Evolutionary conservation across 2,888 invertebrate genomes (phyloP).

Genomic region (Nomada goodeniana): DNA sequence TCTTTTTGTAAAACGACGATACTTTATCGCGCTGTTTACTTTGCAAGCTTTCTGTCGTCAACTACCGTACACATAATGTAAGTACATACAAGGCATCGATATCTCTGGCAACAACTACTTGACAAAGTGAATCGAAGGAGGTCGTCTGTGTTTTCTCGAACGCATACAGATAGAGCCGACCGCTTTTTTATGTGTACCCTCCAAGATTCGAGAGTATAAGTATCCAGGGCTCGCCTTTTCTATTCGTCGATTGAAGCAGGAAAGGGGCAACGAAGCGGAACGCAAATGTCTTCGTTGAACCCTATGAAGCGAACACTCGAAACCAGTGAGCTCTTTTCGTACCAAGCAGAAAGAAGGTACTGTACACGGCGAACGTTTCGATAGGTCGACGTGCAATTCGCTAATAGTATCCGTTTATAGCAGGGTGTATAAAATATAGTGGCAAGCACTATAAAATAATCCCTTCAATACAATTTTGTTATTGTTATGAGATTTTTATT

Average conservation of each 20-base stretch:
- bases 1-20: too few species aligned
- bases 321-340: constrained; percentile 30
- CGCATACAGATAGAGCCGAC: background rate
- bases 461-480: too few species aligned
- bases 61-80: background rate
- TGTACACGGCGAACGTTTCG: constrained; percentile 13
- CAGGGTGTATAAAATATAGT: background rate
- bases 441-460: too few species aligned
- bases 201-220: constrained; percentile 36
- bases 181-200: constrained; percentile 39
- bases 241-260: constrained; percentile 37
- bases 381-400: background rate
- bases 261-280: constrained; percentile 66
- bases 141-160: constrained; percentile 9
- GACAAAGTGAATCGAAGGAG: constrained; percentile 58
- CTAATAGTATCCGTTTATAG: constrained; percentile 9
- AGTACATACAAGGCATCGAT: constrained; percentile 53
- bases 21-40: too few species aligned
- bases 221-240: constrained; percentile 44
- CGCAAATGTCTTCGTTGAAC: constrained; percentile 69
- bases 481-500: too few species aligned
- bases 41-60: too few species aligned
- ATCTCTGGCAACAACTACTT: constrained; percentile 46
- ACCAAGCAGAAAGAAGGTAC: background rate
- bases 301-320: constrained; percentile 55